A percentile compares a stretch with the other conserved stretches of the same genome.
Conservation (phyloP, 30 jellyfish, hydroid and myxozoan genomes). For the Aurelia sp. region DNA sequence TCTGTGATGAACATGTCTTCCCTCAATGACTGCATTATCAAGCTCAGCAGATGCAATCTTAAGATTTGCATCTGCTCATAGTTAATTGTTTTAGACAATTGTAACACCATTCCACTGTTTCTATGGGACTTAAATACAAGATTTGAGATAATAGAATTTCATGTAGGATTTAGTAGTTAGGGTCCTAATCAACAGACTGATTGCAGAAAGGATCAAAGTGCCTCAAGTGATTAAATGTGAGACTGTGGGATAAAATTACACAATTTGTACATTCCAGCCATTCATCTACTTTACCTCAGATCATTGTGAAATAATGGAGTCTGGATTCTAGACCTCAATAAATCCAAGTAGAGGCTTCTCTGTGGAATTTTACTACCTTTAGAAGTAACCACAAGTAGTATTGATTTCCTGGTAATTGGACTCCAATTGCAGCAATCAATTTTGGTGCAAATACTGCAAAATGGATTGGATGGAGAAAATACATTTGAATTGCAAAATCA, state of each 20-base stretch:
- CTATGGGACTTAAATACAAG: background rate
- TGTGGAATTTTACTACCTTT: too few relatives aligned
- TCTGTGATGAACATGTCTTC: background rate
- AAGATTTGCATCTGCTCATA: background rate
- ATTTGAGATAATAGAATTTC: slow-evolving; percentile 14
- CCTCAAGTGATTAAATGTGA: background rate
- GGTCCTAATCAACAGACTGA: slow-evolving; percentile 9
- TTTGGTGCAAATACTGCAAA: too few relatives aligned
- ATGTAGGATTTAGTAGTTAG: slow-evolving; percentile 39
- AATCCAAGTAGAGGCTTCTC: too few relatives aligned
- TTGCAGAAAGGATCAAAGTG: slow-evolving; percentile 8
- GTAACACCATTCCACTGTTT: background rate
- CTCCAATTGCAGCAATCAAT: too few relatives aligned
- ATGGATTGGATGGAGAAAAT: too few relatives aligned
- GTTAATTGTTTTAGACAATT: background rate
- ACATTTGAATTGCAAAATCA: too few relatives aligned
- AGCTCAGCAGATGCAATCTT: too few relatives aligned
- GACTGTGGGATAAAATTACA: slow-evolving; percentile 1
- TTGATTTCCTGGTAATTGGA: too few relatives aligned
- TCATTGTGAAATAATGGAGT: too few relatives aligned
- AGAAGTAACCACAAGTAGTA: too few relatives aligned
- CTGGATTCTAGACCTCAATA: too few relatives aligned
- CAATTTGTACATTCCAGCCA: slow-evolving; percentile 20
- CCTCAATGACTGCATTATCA: too few relatives aligned
- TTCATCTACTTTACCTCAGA: slow-evolving; percentile 2